phyloP scores from a whole-genome alignment of 2,888 invertebrate species.

The Aspidiotus rigidus region DNA sequence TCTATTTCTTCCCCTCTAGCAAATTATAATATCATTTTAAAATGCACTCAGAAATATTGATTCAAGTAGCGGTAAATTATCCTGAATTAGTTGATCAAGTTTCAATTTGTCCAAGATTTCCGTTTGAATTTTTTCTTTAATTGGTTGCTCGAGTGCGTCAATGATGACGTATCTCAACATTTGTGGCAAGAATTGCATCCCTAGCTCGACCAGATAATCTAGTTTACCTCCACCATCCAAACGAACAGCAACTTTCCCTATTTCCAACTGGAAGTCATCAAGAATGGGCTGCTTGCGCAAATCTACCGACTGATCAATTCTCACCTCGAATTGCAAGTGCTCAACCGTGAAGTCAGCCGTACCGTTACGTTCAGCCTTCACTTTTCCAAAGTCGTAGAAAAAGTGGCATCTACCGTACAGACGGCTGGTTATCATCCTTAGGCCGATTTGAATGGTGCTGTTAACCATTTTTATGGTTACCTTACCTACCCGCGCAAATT shows the following conservation, averaged over 20 bases:
- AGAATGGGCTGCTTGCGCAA: slow-evolving; percentile 61
- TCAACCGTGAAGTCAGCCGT: slow-evolving; percentile 68
- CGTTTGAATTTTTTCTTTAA: slow-evolving; percentile 58
- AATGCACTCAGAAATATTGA: neutral
- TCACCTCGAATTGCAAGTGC: slow-evolving; percentile 56
- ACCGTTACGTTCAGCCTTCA: slow-evolving; percentile 47
- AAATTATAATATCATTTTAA: too few relatives aligned
- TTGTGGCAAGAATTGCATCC: slow-evolving; percentile 72
- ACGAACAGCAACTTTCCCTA: slow-evolving; percentile 67
- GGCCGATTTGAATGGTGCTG: slow-evolving; percentile 54
- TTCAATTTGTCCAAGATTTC: slow-evolving; percentile 57
- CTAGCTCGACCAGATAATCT: slow-evolving; percentile 71
- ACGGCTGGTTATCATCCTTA: slow-evolving; percentile 71
- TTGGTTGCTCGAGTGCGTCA: slow-evolving; percentile 70
- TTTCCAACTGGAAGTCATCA: slow-evolving; percentile 64
- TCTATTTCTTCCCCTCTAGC: too few relatives aligned
- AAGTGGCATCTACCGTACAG: slow-evolving; percentile 67
- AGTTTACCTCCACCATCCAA: slow-evolving; percentile 75
- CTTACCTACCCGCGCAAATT: slow-evolving; percentile 71
- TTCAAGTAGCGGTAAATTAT: slow-evolving; percentile 46
- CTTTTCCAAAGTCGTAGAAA: slow-evolving; percentile 55
- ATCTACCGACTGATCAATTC: slow-evolving; percentile 66
- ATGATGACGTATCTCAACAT: slow-evolving; percentile 75
- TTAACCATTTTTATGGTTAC: slow-evolving; percentile 63
- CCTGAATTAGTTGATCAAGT: slow-evolving; percentile 61